Percentiles rank a stretch among this genome's conserved stretches.
phyloP scores from a whole-genome alignment of 2,888 invertebrate genomes.

The Bimastos eiseni region DNA sequence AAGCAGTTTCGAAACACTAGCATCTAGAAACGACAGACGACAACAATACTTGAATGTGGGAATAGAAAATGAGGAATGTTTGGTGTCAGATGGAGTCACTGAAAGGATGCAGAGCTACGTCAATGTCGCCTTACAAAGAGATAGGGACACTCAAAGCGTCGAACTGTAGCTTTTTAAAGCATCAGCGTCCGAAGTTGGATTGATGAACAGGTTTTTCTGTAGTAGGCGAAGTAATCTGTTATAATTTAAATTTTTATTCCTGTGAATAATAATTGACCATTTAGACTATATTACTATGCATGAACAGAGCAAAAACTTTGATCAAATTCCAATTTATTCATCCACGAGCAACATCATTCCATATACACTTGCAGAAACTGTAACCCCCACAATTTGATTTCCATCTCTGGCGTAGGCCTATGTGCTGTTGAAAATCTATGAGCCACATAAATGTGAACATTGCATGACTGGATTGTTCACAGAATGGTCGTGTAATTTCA shows the following conservation, averaged over 20 bases:
- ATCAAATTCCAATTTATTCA: neutral
- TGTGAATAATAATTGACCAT: no score
- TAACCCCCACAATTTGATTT: neutral
- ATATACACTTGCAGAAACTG: no score
- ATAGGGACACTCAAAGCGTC: neutral
- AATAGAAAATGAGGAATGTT: neutral
- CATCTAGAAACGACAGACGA: neutral
- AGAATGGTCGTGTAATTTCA: neutral
- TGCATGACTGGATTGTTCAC: neutral
- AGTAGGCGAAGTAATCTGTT: neutral
- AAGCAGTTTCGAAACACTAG: neutral
- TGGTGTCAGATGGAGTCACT: neutral
- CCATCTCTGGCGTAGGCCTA: neutral
- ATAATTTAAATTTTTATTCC: no score
- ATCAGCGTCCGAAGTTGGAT: neutral
- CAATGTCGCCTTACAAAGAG: neutral
- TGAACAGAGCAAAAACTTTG: neutral
- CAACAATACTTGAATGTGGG: neutral
- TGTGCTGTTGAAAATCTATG: neutral
- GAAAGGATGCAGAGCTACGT: neutral
- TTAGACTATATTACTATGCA: no score
- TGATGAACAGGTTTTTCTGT: neutral
- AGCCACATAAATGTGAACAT: neutral
- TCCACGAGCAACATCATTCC: neutral
- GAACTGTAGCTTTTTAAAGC: neutral